Evolutionary conservation across 2,797 vertebrate genomes (phyloP).

Genomic region (Neopelma chrysocephalum): DNA sequence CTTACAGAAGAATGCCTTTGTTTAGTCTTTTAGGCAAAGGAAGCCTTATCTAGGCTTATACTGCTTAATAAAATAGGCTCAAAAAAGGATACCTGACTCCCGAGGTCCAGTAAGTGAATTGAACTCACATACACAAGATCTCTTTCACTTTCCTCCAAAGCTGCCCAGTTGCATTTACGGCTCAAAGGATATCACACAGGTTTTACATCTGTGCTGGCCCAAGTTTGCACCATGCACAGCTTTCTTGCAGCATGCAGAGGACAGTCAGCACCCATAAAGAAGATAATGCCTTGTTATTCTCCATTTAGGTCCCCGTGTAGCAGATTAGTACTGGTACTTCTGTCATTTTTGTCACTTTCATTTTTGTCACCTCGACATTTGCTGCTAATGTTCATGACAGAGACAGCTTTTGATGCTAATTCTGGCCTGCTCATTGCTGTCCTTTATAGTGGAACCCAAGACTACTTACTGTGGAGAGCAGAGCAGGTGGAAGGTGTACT

Average conservation of each 20-base stretch:
- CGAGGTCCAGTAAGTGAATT: background rate
- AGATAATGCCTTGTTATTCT: background rate
- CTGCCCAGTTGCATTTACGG: background rate
- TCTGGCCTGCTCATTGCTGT: background rate
- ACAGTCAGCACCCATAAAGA: background rate
- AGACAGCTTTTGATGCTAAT: background rate
- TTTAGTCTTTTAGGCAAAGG: background rate
- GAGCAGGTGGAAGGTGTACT: background rate
- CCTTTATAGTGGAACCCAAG: background rate
- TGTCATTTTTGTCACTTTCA: background rate
- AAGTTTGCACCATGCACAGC: background rate
- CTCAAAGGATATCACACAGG: background rate
- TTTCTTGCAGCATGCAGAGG: fast-evolving
- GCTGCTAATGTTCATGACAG: background rate
- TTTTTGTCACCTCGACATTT: background rate
- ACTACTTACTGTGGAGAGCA: no score
- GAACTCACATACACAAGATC: background rate
- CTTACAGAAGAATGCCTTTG: background rate
- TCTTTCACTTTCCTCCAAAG: background rate
- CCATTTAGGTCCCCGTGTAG: fast-evolving
- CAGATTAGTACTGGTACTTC: background rate
- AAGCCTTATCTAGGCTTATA: background rate
- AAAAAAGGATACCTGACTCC: background rate
- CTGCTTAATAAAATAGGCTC: background rate
- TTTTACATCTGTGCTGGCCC: background rate